Base-by-base conservation (phyloP, 2,797 vertebrate genomes). In the Pelodytes ibericus region DNA sequence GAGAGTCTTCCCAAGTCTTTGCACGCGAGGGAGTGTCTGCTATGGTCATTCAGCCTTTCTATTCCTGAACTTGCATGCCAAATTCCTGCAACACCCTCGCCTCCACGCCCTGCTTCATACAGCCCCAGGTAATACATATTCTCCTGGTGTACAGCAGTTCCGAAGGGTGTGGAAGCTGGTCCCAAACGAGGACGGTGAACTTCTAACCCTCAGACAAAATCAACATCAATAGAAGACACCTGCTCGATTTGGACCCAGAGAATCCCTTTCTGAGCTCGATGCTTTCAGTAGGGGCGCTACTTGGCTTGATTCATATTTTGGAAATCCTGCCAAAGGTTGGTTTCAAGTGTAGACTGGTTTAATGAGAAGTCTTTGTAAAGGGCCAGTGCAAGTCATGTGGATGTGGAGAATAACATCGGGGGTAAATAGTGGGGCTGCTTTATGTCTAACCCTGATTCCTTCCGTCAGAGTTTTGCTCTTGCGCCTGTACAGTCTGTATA, bases 11-110 rank as follows among this genome's bases (percentile, higher is more conserved):
- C 53, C 24, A 56, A 41, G 33, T 73, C 62, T 79, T 79, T 69
- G 77, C 77, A 79, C 77, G 77, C 77, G 64, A 79, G 47, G 77
- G 76, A 73, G 76, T 73, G 77, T 69, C 31, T 64, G 29, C 41
- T 51, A 18, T 69, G 77, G 71, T 63, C 31, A 63, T 74, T 72
- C 58, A 61, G 39, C 71, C 47, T 57, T 4, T 49, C 70, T 68
- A 60, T 72, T 61, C n/a, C 56, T 56, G 56, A 27, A 20, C 44
- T 7, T 56, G 25, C 16, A 24, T 68, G 64, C 77, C 77, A 79
- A 74, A 74, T 79, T 68, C 77, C 77, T 57, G 71, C 7, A 69
- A 79, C 71, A 62, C 71, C 71, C 64, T 79, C 57, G 25, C 2
- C 3, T 62, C 58, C 77, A 69, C 77, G 13, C 77, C 77, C 64